Percentiles rank a stretch among this genome's conserved stretches.
phyloP scores from a whole-genome alignment of 2,113 vertebrate genomes.

The Heterotis niloticus region DNA sequence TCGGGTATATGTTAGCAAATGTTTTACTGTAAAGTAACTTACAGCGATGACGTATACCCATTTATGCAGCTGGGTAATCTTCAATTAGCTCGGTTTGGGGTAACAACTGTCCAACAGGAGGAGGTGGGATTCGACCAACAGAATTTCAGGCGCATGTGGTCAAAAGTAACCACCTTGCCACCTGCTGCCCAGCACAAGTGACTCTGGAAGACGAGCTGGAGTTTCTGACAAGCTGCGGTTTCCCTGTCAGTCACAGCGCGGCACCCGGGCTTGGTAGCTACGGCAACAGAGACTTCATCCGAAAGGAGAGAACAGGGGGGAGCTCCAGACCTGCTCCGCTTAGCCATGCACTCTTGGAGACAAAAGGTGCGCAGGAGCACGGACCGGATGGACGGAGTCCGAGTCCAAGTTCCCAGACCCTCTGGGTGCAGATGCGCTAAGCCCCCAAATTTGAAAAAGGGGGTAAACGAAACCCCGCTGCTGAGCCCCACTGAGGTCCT shows the following conservation, averaged over 20 bases:
- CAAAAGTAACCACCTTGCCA: too few species aligned
- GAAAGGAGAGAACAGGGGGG: not conserved
- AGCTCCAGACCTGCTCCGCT: not conserved
- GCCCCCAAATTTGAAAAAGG: too few species aligned
- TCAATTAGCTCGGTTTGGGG: too few species aligned
- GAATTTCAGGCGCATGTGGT: not conserved
- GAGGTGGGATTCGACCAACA: not conserved
- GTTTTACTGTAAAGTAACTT: too few species aligned
- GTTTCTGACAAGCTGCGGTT: constrained; percentile 32
- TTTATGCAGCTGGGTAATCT: too few species aligned
- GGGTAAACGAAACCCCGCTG: too few species aligned
- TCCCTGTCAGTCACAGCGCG: constrained; percentile 43
- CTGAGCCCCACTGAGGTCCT: too few species aligned
- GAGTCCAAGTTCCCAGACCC: not conserved
- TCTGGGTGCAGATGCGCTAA: too few species aligned
- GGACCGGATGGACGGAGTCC: not conserved
- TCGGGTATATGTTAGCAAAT: too few species aligned
- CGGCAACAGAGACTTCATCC: constrained; percentile 51
- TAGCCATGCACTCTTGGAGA: not conserved
- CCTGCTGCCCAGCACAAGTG: not conserved
- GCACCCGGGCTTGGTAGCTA: constrained; percentile 56
- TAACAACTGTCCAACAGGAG: not conserved
- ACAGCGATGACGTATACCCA: too few species aligned
- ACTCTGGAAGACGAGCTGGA: constrained; percentile 23
- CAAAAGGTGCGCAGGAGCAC: too few species aligned